These are phyloP conservation scores for Palaemon carinicauda DNA, from an alignment of 1,140 invertebrate genomes.

Conservation along the genomic window DNA sequence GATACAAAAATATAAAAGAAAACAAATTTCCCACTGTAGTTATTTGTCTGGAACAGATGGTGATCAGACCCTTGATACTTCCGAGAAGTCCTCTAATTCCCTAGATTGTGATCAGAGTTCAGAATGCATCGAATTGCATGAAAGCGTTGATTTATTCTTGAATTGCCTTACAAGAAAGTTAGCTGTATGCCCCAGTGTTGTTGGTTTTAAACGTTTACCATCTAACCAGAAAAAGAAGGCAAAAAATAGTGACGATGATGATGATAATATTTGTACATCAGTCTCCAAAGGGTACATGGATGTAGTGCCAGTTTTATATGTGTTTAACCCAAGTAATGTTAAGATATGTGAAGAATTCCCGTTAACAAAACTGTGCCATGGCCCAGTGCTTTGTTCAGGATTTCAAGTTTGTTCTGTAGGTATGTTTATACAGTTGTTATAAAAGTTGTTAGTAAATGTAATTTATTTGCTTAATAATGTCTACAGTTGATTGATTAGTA, in stretches of 20 bases:
- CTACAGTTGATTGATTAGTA: too few relatives aligned
- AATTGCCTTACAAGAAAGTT: neutral
- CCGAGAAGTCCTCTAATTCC: too few relatives aligned
- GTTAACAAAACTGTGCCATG: conserved; percentile 20
- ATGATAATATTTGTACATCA: neutral
- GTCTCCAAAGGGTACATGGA: conserved; percentile 3
- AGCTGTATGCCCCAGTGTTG: conserved; percentile 16
- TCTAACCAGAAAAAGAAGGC: conserved; percentile 22
- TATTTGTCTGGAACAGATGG: neutral
- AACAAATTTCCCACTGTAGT: neutral
- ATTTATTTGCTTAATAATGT: too few relatives aligned
- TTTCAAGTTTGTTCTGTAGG: conserved; percentile 44
- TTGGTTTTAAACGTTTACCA: conserved; percentile 20
- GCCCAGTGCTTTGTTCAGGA: conserved; percentile 32
- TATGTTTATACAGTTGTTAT: neutral
- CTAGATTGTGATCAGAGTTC: too few relatives aligned
- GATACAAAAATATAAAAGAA: conserved; percentile 5
- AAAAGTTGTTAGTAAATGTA: neutral
- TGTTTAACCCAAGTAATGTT: conserved; percentile 4
- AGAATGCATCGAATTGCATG: neutral
- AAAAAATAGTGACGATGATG: conserved; percentile 43
- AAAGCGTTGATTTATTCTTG: neutral
- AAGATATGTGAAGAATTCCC: conserved; percentile 24
- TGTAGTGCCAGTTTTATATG: conserved; percentile 19
- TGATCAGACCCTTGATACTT: too few relatives aligned